Base-by-base conservation (phyloP, 2,797 vertebrate genomes). In the Cossypha heuglini region DNA sequence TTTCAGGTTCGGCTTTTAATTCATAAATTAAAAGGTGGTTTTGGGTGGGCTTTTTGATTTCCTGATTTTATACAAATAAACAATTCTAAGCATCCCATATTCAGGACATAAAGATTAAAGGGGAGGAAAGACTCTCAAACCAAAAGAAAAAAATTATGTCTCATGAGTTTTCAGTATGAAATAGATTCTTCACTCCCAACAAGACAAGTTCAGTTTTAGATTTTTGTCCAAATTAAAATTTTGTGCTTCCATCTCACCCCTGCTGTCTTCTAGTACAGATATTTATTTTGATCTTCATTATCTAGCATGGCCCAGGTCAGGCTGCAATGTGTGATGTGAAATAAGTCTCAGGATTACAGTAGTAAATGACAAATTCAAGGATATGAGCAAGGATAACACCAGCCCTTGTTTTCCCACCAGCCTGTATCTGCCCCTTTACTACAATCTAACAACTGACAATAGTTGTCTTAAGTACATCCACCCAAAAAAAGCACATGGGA, bases 1-100 rank as follows among this genome's bases (percentile, higher is more conserved):
- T 57, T 86, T 80, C 13, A 42, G 18, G 29, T 49, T 45, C 0
- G 0, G n/a, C 6, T 45, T 80, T 46, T 38, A 49, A 61, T 31
- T 74, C 1, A 46, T 46, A 46, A 61, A 37, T 33, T 7, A 18
- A 26, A 12, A 64, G 38, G 9, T 43, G 4, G 1, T 22, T 71
- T 40, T 29, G 10, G 0, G 4, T 69, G 9, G 0, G 11, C 31
- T 46, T 66, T 46, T 49, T 0, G 1, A n/a, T 61, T 67, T 74
- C 64, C 54, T 6, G 5, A 33, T 83, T 80, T 63, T 31, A 59
- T 45, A 48, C 6, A 71, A 43, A 80, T 22, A 48, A 71, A 62
- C 21, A 62, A 58, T 46, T 69, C 2, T 17, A 80, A 19, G 25
- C 35, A 77, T n/a, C 31, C 15, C 8, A 18, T 13, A 33, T 33